Conservation (phyloP, 2,113 vertebrate genomes). For the Eubucco bourcierii region DNA sequence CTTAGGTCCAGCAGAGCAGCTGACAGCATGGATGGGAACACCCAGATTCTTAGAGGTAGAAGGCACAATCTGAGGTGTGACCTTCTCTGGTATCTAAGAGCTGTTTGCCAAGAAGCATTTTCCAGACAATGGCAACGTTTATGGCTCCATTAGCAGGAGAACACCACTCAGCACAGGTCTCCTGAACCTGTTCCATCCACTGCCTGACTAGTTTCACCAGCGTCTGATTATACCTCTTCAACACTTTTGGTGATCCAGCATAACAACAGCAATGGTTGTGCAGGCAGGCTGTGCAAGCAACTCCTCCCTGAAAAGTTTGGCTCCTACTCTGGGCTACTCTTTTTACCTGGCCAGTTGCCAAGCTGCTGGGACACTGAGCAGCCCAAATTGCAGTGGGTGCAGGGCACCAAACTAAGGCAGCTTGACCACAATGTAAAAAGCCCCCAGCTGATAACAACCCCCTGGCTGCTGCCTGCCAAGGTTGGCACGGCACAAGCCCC, state of each 20-base stretch:
- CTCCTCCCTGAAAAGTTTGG: not conserved
- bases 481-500: not conserved
- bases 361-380: not conserved
- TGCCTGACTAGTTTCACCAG: not conserved
- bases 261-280: accelerated
- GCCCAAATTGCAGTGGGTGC: not conserved
- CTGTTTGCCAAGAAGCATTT: not conserved
- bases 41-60: not conserved
- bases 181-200: not conserved
- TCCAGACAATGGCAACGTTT: not conserved
- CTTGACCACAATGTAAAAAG: not conserved
- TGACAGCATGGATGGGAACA: not conserved
- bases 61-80: not conserved
- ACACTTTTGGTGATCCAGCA: not conserved
- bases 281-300: too few relatives aligned
- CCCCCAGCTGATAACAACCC: not conserved
- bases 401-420: not conserved
- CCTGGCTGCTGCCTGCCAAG: too few relatives aligned
- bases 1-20: not conserved
- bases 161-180: not conserved
- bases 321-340: not conserved
- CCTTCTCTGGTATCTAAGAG: not conserved
- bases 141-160: not conserved
- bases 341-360: not conserved
- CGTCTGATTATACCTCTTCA: accelerated